phyloP scores from a whole-genome alignment of 2,888 invertebrate species.

The Timema podura region DNA sequence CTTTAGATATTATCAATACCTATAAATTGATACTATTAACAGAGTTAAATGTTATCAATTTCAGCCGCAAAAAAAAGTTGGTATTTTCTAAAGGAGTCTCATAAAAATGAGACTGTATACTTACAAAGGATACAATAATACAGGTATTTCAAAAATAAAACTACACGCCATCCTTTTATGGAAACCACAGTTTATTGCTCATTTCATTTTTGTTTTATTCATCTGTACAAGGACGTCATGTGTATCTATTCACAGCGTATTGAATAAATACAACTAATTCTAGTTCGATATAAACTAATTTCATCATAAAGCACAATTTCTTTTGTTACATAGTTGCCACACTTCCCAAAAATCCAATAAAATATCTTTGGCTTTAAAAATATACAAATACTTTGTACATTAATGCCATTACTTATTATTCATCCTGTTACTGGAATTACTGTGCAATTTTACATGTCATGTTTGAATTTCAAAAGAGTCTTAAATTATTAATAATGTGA shows the following conservation, averaged over 20 bases:
- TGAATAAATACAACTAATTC: conserved; percentile 33
- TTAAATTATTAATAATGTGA: too few relatives aligned
- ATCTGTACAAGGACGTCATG: conserved; percentile 33
- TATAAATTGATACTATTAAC: too few relatives aligned
- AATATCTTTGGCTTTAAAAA: conserved; percentile 35
- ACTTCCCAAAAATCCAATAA: conserved; percentile 28
- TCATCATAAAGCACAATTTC: conserved; percentile 29
- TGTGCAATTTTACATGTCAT: too few relatives aligned
- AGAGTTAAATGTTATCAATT: too few relatives aligned
- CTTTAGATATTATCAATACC: too few relatives aligned
- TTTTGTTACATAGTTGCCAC: conserved; percentile 26
- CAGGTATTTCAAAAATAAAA: background rate
- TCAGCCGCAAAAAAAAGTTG: too few relatives aligned
- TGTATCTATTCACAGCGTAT: conserved; percentile 32
- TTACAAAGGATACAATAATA: background rate
- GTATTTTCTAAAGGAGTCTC: background rate
- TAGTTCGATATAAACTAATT: conserved; percentile 31
- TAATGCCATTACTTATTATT: conserved; percentile 31
- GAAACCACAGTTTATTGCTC: conserved; percentile 35
- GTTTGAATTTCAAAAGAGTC: too few relatives aligned
- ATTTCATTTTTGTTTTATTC: conserved; percentile 30
- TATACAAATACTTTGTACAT: conserved; percentile 34
- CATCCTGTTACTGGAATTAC: too few relatives aligned
- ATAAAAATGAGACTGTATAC: background rate
- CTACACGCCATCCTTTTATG: conserved; percentile 23